Percentiles rank a stretch among this genome's conserved stretches.
These are phyloP conservation scores for Cephus pulcher DNA, from an alignment of 2,888 invertebrate species.

Conservation along the genomic window DNA sequence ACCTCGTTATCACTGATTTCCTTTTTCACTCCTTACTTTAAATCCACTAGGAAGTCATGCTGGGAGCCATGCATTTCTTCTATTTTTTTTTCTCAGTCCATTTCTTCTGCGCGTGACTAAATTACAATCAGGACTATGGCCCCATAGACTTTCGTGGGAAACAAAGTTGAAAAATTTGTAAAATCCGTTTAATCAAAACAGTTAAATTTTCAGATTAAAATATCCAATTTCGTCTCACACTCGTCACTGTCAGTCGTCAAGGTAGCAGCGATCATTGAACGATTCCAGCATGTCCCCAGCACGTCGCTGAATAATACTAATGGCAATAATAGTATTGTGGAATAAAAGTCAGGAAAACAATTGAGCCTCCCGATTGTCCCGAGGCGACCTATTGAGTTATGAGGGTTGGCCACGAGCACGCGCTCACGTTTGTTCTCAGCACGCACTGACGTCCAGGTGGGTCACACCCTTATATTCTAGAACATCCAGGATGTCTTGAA, in stretches of 20 bases:
- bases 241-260: background rate
- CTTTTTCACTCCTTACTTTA: slow-evolving; percentile 39
- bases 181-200: background rate
- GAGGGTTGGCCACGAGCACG: background rate
- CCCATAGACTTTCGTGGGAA: background rate
- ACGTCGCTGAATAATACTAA: slow-evolving; percentile 31
- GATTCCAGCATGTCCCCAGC: slow-evolving; percentile 19
- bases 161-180: background rate
- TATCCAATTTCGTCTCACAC: background rate
- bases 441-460: background rate
- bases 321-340: slow-evolving; percentile 9
- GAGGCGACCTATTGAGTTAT: background rate
- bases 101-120: background rate
- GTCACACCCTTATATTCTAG: background rate
- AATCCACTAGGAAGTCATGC: slow-evolving; percentile 3
- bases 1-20: slow-evolving; percentile 62
- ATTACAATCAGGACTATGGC: background rate
- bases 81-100: background rate
- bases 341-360: slow-evolving; percentile 59
- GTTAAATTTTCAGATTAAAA: background rate
- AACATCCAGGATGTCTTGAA: background rate
- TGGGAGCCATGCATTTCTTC: background rate
- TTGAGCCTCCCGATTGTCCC: slow-evolving; percentile 25
- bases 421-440: background rate
- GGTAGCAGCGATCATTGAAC: background rate